phyloP scores from a whole-genome alignment of 2,888 invertebrate species.

The Epiblema foenella region DNA sequence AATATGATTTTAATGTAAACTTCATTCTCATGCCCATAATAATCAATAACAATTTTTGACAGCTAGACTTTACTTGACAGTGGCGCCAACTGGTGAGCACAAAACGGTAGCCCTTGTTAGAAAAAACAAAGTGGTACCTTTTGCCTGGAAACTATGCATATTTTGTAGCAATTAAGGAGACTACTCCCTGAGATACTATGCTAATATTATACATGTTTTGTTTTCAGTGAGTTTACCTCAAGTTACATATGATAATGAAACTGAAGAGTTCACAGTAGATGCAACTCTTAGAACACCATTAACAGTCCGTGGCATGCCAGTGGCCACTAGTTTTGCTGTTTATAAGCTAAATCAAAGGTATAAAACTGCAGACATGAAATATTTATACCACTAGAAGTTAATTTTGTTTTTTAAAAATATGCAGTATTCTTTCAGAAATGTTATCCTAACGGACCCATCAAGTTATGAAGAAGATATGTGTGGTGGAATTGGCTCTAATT shows the following conservation, averaged over 20 bases:
- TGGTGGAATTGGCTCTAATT: conserved; percentile 84
- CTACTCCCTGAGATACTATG: neutral
- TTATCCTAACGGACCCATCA: conserved; percentile 91
- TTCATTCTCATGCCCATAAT: too few relatives aligned
- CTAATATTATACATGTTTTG: neutral
- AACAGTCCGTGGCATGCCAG: conserved; percentile 85
- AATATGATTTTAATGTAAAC: too few relatives aligned
- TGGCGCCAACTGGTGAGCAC: too few relatives aligned
- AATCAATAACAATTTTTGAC: too few relatives aligned
- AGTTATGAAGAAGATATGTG: conserved; percentile 92
- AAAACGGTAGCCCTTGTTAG: too few relatives aligned
- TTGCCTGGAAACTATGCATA: neutral
- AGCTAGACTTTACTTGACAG: too few relatives aligned
- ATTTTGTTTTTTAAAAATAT: neutral
- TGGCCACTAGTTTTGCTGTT: conserved; percentile 90
- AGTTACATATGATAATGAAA: conserved; percentile 88
- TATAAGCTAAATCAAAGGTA: conserved; percentile 87
- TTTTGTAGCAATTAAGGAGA: neutral
- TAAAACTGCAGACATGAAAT: neutral
- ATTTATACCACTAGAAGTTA: too few relatives aligned
- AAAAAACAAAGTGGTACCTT: neutral
- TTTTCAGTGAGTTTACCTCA: conserved; percentile 87
- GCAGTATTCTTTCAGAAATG: conserved; percentile 80
- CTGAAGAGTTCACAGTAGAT: conserved; percentile 87
- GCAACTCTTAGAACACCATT: conserved; percentile 80